phyloP scores from a whole-genome alignment of 2,888 invertebrate species.

The Prosopocoilus inquinatus region DNA sequence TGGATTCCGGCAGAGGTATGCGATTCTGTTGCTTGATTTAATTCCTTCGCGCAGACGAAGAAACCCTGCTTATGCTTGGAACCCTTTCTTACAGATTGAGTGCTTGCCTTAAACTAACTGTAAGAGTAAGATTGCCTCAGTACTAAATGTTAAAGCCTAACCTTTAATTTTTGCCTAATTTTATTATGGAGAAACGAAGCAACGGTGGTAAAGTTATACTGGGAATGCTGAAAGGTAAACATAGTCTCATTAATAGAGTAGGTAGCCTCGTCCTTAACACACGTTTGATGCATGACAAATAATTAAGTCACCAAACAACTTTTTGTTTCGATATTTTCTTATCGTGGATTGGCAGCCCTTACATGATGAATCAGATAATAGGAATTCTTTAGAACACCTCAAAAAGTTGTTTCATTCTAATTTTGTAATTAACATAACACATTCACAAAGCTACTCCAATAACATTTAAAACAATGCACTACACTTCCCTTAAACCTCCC shows the following conservation, averaged over 20 bases:
- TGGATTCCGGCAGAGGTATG: no score
- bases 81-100: slow-evolving; percentile 17
- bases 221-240: slow-evolving; percentile 50
- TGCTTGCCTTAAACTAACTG: slow-evolving; percentile 9
- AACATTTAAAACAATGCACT: no score
- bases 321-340: background rate
- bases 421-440: no score
- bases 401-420: no score
- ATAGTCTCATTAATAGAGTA: background rate
- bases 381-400: no score
- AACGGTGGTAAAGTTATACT: slow-evolving; percentile 46
- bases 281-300: background rate
- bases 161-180: slow-evolving; percentile 2
- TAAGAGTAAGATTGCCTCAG: background rate
- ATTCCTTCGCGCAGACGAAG: no score
- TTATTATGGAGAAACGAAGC: slow-evolving; percentile 34
- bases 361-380: no score
- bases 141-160: background rate
- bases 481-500: no score
- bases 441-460: no score
- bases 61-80: background rate
- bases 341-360: no score
- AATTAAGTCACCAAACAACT: background rate
- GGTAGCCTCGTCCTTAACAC: background rate
- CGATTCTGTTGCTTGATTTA: no score